A percentile compares a stretch with the other conserved stretches of the same genome.
Evolutionary conservation across 2,888 invertebrate genomes (phyloP).

Genomic region (Drosophila histrio): DNA sequence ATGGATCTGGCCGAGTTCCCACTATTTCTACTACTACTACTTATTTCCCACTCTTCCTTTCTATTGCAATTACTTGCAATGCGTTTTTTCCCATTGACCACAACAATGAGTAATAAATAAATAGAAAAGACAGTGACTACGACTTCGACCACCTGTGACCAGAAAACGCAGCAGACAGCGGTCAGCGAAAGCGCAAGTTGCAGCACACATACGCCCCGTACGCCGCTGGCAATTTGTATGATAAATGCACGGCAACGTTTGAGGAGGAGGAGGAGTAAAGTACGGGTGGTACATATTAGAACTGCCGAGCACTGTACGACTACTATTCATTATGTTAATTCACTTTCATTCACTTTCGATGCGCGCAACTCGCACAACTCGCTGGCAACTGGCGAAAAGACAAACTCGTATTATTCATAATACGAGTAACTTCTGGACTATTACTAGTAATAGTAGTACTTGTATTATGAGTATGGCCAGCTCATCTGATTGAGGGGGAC

Average conservation of each 20-base stretch:
- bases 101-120: slow-evolving; percentile 5
- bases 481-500: background rate
- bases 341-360: slow-evolving; percentile 49
- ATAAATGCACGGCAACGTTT: slow-evolving; percentile 43
- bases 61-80: slow-evolving; percentile 6
- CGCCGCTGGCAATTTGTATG: slow-evolving; percentile 40
- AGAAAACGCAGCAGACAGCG: slow-evolving; percentile 51
- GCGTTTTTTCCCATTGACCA: slow-evolving; percentile 2
- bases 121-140: slow-evolving; percentile 13
- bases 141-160: slow-evolving; percentile 66
- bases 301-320: slow-evolving; percentile 1
- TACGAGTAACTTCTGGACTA: background rate
- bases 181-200: slow-evolving; percentile 69
- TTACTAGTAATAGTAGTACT: no score
- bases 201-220: slow-evolving; percentile 47
- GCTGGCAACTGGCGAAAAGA: no score
- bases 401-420: background rate
- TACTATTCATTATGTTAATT: slow-evolving; percentile 71
- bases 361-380: slow-evolving; percentile 6
- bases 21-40: background rate
- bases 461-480: background rate
- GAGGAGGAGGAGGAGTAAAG: slow-evolving; percentile 1
- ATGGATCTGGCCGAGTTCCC: background rate
- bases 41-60: background rate
- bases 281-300: background rate